Percentiles rank a stretch among this genome's conserved stretches.
These are phyloP conservation scores for Nephrotoma flavescens DNA, from an alignment of 2,888 invertebrate genomes.

Conservation along the genomic window DNA sequence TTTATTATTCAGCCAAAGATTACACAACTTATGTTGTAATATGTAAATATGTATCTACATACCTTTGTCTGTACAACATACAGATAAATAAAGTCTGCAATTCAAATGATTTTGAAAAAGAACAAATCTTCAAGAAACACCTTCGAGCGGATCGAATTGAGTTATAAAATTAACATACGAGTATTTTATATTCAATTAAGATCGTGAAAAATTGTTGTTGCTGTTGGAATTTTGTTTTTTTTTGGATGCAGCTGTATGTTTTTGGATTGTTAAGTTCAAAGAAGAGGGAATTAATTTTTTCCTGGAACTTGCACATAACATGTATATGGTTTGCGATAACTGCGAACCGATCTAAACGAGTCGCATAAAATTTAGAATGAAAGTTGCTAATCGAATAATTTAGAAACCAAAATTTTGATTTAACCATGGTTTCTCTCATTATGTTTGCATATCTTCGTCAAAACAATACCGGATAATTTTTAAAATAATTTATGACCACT, in stretches of 20 bases:
- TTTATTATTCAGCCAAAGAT: neutral
- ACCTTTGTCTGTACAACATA: neutral
- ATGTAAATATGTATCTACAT: neutral
- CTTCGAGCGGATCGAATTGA: neutral
- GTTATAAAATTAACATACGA: neutral
- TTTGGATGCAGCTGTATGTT: neutral
- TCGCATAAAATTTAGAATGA: no score
- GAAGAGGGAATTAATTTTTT: neutral
- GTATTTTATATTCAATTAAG: neutral
- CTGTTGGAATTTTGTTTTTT: neutral
- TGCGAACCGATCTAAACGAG: no score
- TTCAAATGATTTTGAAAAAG: neutral
- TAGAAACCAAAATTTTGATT: no score
- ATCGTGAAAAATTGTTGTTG: neutral
- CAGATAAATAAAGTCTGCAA: neutral
- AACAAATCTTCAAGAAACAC: neutral
- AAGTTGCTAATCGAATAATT: no score
- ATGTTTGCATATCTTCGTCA: no score
- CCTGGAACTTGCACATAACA: neutral
- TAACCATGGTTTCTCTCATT: no score
- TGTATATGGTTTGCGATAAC: neutral
- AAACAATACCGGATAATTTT: no score
- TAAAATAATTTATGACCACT: no score
- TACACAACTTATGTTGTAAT: neutral
- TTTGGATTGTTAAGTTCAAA: neutral